Evolutionary conservation across 2,888 invertebrate genomes (phyloP).

Genomic region (Alcis repandata): DNA sequence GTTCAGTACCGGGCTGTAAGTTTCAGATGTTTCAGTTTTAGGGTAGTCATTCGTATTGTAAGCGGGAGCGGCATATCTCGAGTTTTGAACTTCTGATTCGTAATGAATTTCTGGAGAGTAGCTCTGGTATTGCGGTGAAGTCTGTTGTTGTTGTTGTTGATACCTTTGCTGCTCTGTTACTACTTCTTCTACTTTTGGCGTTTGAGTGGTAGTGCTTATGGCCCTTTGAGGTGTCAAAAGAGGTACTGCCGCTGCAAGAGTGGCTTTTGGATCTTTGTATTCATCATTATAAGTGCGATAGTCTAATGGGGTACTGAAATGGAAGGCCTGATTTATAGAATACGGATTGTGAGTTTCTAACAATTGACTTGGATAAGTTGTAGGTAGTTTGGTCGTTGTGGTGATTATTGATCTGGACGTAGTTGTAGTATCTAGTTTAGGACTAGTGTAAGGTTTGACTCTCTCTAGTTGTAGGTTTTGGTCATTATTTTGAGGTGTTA

Average conservation of each 20-base stretch:
- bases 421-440: conserved; percentile 65
- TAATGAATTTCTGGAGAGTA: conserved; percentile 79
- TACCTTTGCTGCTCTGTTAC: conserved; percentile 65
- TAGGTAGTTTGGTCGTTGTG: conserved; percentile 68
- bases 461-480: conserved; percentile 48
- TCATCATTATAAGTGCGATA: conserved; percentile 78
- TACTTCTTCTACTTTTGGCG: conserved; percentile 58
- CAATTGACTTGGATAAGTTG: conserved; percentile 75
- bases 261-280: conserved; percentile 66
- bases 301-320: conserved; percentile 80
- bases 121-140: conserved; percentile 72
- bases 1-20: conserved; percentile 47
- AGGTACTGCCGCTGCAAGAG: conserved; percentile 55
- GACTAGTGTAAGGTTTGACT: conserved; percentile 59
- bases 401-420: conserved; percentile 58
- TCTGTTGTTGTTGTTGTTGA: conserved; percentile 59
- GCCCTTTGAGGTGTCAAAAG: conserved; percentile 54
- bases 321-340: conserved; percentile 83
- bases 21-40: conserved; percentile 59
- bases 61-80: conserved; percentile 65
- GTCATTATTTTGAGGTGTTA: conserved; percentile 46
- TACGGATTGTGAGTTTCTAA: conserved; percentile 83
- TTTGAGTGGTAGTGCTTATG: conserved; percentile 49
- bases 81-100: conserved; percentile 66
- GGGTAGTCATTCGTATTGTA: conserved; percentile 67